A percentile compares a stretch with the other conserved stretches of the same genome.
phyloP scores from a whole-genome alignment of 2,797 vertebrate genomes.

The Chelon labrosus region DNA sequence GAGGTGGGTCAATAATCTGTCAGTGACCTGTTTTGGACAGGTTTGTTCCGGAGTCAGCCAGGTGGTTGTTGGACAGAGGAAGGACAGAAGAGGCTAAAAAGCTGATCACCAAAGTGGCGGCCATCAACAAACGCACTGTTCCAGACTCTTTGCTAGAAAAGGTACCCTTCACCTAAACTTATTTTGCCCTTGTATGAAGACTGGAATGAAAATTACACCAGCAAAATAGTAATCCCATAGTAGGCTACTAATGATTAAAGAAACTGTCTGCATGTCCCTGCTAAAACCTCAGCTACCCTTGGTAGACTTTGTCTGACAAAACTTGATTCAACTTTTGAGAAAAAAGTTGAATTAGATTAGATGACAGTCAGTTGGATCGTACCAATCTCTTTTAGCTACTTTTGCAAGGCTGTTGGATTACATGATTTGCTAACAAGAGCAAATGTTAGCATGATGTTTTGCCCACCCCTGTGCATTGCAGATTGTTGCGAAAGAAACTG shows the following conservation, averaged over 20 bases:
- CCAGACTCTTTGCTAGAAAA: slow-evolving; percentile 80
- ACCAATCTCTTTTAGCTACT: background rate
- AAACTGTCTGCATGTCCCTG: background rate
- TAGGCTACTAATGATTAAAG: background rate
- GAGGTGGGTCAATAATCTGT: background rate
- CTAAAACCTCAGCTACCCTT: no score
- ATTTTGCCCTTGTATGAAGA: background rate
- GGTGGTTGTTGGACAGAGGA: slow-evolving; percentile 86
- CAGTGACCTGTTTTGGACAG: slow-evolving; percentile 62
- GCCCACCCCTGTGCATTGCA: slow-evolving; percentile 61
- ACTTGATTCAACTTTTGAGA: no score
- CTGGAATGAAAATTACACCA: background rate
- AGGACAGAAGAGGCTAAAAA: slow-evolving; percentile 82
- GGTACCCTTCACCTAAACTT: slow-evolving; percentile 66
- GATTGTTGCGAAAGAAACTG: slow-evolving; percentile 71
- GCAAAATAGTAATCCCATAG: background rate
- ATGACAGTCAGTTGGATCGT: background rate
- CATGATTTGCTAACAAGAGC: slow-evolving; percentile 17
- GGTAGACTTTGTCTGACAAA: no score
- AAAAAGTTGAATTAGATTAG: background rate
- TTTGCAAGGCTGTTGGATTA: slow-evolving; percentile 18
- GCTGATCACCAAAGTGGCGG: slow-evolving; percentile 84
- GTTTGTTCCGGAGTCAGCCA: slow-evolving; percentile 89
- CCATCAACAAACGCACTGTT: slow-evolving; percentile 80
- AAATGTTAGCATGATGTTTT: slow-evolving; percentile 41